Evolutionary conservation across 2,113 vertebrate genomes (phyloP).

Genomic region (Regulus satrapa): DNA sequence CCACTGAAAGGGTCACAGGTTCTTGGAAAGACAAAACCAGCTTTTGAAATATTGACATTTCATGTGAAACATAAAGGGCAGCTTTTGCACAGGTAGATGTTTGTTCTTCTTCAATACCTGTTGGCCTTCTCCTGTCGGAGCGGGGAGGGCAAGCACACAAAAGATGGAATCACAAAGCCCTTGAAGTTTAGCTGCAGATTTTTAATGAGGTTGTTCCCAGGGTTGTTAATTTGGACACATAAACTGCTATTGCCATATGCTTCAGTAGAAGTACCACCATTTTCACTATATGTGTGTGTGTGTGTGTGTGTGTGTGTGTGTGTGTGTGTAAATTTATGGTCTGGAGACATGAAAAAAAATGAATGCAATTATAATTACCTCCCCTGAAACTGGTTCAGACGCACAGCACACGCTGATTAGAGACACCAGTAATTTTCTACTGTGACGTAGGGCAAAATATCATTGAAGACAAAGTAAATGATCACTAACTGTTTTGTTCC

Average conservation of each 20-base stretch:
- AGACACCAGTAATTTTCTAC: not conserved
- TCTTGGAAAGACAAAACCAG: not conserved
- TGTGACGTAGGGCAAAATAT: not conserved
- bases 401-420: not conserved
- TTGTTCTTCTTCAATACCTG: slow-evolving; percentile 27
- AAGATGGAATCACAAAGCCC: not conserved
- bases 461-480: not conserved
- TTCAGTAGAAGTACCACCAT: not conserved
- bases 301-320: not conserved
- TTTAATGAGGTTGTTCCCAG: slow-evolving; percentile 41
- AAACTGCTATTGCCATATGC: not conserved
- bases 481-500: not conserved
- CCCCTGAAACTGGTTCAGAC: not conserved
- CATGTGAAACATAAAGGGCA: slow-evolving; percentile 34
- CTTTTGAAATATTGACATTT: slow-evolving; percentile 37
- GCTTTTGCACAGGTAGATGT: slow-evolving; percentile 30
- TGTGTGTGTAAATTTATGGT: not conserved
- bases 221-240: not conserved
- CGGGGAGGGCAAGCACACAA: not conserved
- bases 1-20: not conserved
- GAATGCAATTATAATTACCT: slow-evolving; percentile 3
- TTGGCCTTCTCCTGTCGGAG: not conserved
- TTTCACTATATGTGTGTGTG: not conserved
- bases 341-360: not conserved
- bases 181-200: not conserved